phyloP scores from a whole-genome alignment of 2,888 invertebrate species.

The Brenthis ino region DNA sequence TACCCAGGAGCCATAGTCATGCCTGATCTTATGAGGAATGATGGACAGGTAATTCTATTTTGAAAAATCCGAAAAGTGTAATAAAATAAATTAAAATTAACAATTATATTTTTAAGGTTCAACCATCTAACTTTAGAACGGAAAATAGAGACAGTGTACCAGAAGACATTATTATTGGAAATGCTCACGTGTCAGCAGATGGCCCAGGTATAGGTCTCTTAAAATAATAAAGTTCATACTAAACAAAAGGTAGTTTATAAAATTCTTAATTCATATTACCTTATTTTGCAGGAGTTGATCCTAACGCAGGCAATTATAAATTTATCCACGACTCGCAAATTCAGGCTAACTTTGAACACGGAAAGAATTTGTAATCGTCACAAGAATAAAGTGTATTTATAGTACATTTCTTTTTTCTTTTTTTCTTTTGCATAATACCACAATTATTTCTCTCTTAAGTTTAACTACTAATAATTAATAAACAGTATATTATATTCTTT shows the following conservation, averaged over 20 bases:
- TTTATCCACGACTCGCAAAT: constrained; percentile 64
- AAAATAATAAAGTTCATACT: not conserved
- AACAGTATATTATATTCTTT: no score
- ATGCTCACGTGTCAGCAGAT: constrained; percentile 52
- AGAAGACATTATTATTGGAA: constrained; percentile 64
- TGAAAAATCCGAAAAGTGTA: not conserved
- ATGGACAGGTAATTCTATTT: constrained; percentile 59
- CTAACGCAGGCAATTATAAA: constrained; percentile 50
- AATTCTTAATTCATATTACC: not conserved
- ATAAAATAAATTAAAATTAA: not conserved
- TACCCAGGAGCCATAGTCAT: constrained; percentile 59
- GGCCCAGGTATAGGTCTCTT: constrained; percentile 48
- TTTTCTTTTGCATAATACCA: no score
- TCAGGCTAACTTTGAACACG: constrained; percentile 61
- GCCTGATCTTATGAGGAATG: constrained; percentile 70
- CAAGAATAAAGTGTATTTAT: not conserved
- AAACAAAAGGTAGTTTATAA: not conserved
- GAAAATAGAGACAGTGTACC: constrained; percentile 55
- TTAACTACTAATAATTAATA: no score
- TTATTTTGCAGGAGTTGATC: constrained; percentile 53
- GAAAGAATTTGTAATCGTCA: constrained; percentile 51
- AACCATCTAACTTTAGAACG: constrained; percentile 70
- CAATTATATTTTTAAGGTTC: constrained; percentile 53
- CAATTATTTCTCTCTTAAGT: no score
- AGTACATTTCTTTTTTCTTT: not conserved